Evolutionary conservation across 35 echinoderm and acorn worm genomes (phyloP).

Genomic region (Anneissia japonica): DNA sequence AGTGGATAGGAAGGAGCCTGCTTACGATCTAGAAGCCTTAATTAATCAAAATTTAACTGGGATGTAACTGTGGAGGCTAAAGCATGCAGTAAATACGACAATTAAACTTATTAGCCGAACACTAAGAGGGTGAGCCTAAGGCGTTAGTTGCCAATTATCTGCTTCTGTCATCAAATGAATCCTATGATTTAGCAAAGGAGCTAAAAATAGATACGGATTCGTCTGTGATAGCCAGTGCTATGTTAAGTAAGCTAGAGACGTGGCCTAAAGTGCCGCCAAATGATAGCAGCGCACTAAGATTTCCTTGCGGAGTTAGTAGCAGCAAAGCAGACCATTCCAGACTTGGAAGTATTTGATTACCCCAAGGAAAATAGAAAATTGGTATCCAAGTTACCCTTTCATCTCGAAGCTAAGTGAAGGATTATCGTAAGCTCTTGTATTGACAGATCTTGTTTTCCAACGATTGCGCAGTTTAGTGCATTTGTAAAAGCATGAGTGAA

Average conservation of each 20-base stretch:
- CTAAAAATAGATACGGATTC: constrained; percentile 61
- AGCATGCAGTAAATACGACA: neutral
- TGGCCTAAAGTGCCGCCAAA: constrained; percentile 43
- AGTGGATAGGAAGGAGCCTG: too few species aligned
- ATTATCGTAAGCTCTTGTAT: neutral
- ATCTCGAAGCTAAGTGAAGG: neutral
- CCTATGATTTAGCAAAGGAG: constrained; percentile 18
- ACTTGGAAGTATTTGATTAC: neutral
- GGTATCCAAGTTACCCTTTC: neutral
- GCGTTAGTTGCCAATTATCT: neutral
- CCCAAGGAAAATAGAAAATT: neutral
- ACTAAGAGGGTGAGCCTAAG: neutral
- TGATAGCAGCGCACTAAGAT: constrained; percentile 57
- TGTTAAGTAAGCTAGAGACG: constrained; percentile 43
- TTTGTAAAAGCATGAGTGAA: neutral
- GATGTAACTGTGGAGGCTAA: neutral
- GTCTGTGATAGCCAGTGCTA: constrained; percentile 46
- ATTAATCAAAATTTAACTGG: too few species aligned
- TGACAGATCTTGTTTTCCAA: neutral
- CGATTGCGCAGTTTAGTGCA: neutral
- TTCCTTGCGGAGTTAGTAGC: constrained; percentile 38
- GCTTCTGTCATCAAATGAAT: neutral
- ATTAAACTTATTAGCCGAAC: neutral
- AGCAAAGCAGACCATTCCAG: constrained; percentile 15
- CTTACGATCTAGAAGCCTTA: too few species aligned